phyloP scores from a whole-genome alignment of 2,113 vertebrate species.

The Scolopax mira region DNA sequence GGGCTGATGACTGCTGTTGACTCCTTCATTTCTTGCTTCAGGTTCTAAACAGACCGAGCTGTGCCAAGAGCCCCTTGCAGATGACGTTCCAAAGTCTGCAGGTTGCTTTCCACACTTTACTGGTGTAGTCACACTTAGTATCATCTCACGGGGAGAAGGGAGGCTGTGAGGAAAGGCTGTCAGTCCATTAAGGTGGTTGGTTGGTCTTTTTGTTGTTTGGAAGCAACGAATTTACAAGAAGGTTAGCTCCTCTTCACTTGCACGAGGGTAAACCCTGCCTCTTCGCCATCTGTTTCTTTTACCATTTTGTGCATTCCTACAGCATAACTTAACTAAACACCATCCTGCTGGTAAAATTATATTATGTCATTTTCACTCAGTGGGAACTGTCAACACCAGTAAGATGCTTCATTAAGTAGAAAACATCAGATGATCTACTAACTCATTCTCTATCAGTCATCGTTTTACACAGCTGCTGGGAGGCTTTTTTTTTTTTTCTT shows the following conservation, averaged over 20 bases:
- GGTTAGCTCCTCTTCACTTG: background rate
- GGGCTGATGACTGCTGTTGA: background rate
- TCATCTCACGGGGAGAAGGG: background rate
- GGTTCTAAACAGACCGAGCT: background rate
- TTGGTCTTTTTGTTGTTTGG: background rate
- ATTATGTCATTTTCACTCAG: slow-evolving; percentile 42
- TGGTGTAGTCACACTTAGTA: background rate
- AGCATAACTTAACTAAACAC: slow-evolving; percentile 45
- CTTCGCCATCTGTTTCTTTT: slow-evolving; percentile 26
- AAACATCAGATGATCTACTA: slow-evolving; percentile 36
- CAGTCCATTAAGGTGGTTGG: fast-evolving
- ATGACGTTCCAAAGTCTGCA: background rate
- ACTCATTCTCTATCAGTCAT: slow-evolving; percentile 25
- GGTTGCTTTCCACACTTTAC: background rate
- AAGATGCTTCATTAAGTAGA: slow-evolving; percentile 56
- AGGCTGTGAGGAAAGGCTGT: background rate
- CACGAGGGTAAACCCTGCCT: background rate
- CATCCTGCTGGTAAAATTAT: slow-evolving; percentile 50
- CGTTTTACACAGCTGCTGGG: slow-evolving; percentile 28
- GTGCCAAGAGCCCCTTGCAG: background rate
- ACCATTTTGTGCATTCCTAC: slow-evolving; percentile 20
- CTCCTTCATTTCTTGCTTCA: background rate
- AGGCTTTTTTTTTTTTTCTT: background rate
- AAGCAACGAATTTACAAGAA: background rate
- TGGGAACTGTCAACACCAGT: slow-evolving; percentile 53